A percentile compares a stretch with the other conserved stretches of the same genome.
phyloP scores from a whole-genome alignment of 23 tunicate genomes.

The Clavelina lepadiformis region DNA sequence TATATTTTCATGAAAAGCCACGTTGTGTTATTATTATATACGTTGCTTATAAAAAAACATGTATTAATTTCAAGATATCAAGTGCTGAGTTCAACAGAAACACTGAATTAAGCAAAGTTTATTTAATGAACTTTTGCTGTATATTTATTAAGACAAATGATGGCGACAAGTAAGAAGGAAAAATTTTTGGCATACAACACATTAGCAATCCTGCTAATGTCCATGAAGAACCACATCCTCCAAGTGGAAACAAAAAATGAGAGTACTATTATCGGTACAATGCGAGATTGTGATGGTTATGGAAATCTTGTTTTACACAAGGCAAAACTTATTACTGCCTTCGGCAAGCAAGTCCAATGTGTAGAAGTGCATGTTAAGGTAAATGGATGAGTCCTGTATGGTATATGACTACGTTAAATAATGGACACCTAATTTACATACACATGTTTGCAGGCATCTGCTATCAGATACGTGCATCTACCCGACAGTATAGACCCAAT shows the following conservation, averaged over 20 bases:
- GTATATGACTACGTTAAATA: neutral
- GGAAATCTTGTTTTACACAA: conserved; percentile 36
- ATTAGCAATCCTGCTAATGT: conserved; percentile 29
- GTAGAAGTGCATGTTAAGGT: conserved; percentile 40
- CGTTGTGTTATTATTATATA: too few relatives aligned
- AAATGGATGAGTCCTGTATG: too few relatives aligned
- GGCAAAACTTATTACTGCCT: conserved; percentile 7
- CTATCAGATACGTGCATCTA: conserved; percentile 36
- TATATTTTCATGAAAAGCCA: too few relatives aligned
- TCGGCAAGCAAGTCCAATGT: conserved; percentile 4
- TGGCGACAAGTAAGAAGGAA: conserved; percentile 31
- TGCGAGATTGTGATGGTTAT: conserved; percentile 40
- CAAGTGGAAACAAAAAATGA: conserved; percentile 51
- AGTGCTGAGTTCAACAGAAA: too few relatives aligned
- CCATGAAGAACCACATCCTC: conserved; percentile 21
- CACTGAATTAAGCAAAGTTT: too few relatives aligned
- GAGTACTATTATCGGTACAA: conserved; percentile 14
- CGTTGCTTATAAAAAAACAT: too few relatives aligned
- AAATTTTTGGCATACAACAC: conserved; percentile 36
- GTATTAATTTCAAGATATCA: too few relatives aligned
- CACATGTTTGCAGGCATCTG: conserved; percentile 23
- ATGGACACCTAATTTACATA: neutral
- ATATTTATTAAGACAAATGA: neutral
- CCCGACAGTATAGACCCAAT: conserved; percentile 35
- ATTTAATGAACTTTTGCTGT: neutral